Base-by-base conservation (phyloP, 2,113 vertebrate genomes). In the Corythoichthys intestinalis region DNA sequence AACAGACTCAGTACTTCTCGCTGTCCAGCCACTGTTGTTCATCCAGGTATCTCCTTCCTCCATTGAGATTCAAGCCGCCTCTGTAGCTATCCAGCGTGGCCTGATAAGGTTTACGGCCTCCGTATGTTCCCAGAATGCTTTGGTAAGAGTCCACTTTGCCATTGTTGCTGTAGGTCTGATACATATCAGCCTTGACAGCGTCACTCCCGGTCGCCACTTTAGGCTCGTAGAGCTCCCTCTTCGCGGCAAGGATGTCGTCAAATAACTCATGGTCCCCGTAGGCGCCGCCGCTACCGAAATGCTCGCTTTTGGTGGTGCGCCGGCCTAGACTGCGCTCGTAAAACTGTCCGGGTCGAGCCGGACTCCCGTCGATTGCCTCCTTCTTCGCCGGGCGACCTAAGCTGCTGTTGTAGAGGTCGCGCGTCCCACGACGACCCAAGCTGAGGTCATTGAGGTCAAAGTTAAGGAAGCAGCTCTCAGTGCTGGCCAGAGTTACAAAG, bases 391-490 rank as follows among this genome's bases (percentile, higher is more conserved):
- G n/a, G 46, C 92, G 54, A 48, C 85, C 20, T 9, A 87, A 83
- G 52, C 92, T 94, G 56, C 91, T 89, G 73, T 96, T 94, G 7
- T 96, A 96, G 67, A 95, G 92, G 66, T 90, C 86, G 0, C 70
- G 79, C 48, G 79, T 78, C 54, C 66, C 71, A 0, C 75, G 77
- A 0, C 91, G 65, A 52, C 87, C 50, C 0, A 88, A 90, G 67
- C 91, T 93, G 28, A 93, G 91, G 69, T 96, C 94, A 1, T 96
- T 96, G 58, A 96, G 89, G 65, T 97, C 96, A 37, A 94, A 96
- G 84, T 94, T 95, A 41, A 97, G 93, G 76, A 96, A 98, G 79
- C 94, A 91, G 7, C 95, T 96, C 69, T 95, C 94, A 0, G 91
- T 78, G 80, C 94, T 96, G 46, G 88, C 92, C 59, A 94, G 76